Conservation (phyloP, 92 coral and sea anemone genomes). For the Diadumene lineata region DNA sequence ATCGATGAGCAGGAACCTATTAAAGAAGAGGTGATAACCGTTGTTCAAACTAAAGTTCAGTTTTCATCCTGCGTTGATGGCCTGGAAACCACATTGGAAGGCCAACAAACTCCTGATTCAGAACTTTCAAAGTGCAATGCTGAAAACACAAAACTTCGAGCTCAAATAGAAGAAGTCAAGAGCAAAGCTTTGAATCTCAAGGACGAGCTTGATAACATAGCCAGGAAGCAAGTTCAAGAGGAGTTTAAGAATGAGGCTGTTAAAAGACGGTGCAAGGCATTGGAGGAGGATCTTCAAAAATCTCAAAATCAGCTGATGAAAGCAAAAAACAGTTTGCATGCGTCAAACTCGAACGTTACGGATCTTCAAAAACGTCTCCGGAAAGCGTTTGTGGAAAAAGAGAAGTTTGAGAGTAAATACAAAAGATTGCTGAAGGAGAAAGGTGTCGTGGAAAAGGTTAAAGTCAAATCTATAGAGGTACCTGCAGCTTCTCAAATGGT, state of each 20-base stretch:
- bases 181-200: slow-evolving; percentile 47
- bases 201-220: slow-evolving; percentile 46
- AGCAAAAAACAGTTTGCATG: slow-evolving; percentile 16
- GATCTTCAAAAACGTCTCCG: slow-evolving; percentile 48
- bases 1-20: slow-evolving; percentile 9
- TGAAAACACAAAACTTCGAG: slow-evolving; percentile 50
- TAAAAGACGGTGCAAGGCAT: slow-evolving; percentile 43
- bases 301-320: slow-evolving; percentile 26
- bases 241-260: slow-evolving; percentile 41
- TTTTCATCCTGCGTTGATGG: neutral
- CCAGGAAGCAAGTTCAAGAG: slow-evolving; percentile 54
- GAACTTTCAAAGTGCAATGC: slow-evolving; percentile 20
- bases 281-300: slow-evolving; percentile 46
- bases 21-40: slow-evolving; percentile 9
- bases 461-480: slow-evolving; percentile 43
- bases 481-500: slow-evolving; percentile 40
- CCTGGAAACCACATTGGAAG: neutral
- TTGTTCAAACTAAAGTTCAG: neutral
- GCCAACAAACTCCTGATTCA: neutral
- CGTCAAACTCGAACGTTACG: slow-evolving; percentile 9
- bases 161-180: slow-evolving; percentile 34
- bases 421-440: slow-evolving; percentile 21
- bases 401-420: slow-evolving; percentile 19
- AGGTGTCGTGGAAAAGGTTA: slow-evolving; percentile 44
- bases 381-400: slow-evolving; percentile 26